These are phyloP conservation scores for Melieria crassipennis DNA, from an alignment of 2,888 invertebrate species.

Conservation along the genomic window DNA sequence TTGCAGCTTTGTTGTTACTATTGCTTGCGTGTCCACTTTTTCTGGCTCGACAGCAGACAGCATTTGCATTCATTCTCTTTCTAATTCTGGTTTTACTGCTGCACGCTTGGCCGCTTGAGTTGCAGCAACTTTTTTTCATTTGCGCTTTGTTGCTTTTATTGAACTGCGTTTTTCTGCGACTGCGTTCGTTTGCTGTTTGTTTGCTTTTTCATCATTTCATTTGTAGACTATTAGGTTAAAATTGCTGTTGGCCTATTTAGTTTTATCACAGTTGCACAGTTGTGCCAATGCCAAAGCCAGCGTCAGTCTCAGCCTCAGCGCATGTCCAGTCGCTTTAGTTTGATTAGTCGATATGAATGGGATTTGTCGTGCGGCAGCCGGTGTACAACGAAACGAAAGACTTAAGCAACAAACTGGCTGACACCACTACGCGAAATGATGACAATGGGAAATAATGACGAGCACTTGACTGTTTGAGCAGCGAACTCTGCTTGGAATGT, in stretches of 20 bases:
- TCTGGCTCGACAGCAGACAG: background rate
- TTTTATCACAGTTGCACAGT: background rate
- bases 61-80: slow-evolving; percentile 23
- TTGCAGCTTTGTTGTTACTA: background rate
- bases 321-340: background rate
- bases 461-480: background rate
- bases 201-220: slow-evolving; percentile 16
- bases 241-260: slow-evolving; percentile 31
- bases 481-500: background rate
- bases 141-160: too few species aligned
- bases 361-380: slow-evolving; percentile 11
- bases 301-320: background rate
- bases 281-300: too few species aligned
- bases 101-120: too few species aligned
- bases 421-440: background rate
- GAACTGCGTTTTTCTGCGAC: background rate
- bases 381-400: background rate
- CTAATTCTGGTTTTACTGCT: too few species aligned
- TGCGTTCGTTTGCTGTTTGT: background rate
- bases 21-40: slow-evolving; percentile 4
- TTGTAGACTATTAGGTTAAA: slow-evolving; percentile 31
- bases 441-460: background rate
- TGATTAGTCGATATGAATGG: slow-evolving; percentile 1
- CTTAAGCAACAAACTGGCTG: slow-evolving; percentile 3
- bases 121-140: too few species aligned